phyloP scores from a whole-genome alignment of 2,888 invertebrate genomes.

The Exocentrus adspersus region DNA sequence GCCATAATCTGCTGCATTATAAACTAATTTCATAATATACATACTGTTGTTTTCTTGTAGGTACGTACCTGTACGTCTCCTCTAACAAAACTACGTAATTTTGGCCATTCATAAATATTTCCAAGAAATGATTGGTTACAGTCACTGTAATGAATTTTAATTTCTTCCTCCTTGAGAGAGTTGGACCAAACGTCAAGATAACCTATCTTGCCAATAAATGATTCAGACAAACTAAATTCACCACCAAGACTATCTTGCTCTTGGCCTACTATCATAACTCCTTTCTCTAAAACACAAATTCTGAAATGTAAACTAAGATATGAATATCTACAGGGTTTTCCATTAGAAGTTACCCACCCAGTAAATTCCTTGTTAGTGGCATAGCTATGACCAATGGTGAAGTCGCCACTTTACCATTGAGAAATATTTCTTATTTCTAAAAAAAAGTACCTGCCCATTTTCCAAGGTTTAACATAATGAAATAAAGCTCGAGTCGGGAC shows the following conservation, averaged over 20 bases:
- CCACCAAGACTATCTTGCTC: slow-evolving; percentile 74
- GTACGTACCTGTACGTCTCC: slow-evolving; percentile 66
- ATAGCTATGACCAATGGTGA: no score
- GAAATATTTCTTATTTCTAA: no score
- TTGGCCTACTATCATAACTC: slow-evolving; percentile 73
- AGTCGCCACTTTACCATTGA: no score
- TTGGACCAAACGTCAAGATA: slow-evolving; percentile 71
- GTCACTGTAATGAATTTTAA: slow-evolving; percentile 61
- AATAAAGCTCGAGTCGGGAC: no score
- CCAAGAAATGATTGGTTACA: slow-evolving; percentile 66
- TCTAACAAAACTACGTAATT: slow-evolving; percentile 66
- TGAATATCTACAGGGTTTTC: no score
- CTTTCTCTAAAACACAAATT: slow-evolving; percentile 62
- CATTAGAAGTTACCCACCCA: no score
- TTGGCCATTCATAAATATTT: slow-evolving; percentile 71
- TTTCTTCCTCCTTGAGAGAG: slow-evolving; percentile 61
- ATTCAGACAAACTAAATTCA: slow-evolving; percentile 72
- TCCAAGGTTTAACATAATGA: no score
- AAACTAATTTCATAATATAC: no score
- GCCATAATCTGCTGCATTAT: no score
- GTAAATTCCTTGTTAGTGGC: no score
- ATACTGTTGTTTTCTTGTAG: not conserved
- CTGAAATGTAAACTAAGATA: no score
- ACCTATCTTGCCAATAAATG: slow-evolving; percentile 73
- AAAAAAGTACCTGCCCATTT: no score